Evolutionary conservation across 2,113 vertebrate species (phyloP), one percentile per base, ranked within the genome.

Genomic region (Heterochromis multidens): DNA sequence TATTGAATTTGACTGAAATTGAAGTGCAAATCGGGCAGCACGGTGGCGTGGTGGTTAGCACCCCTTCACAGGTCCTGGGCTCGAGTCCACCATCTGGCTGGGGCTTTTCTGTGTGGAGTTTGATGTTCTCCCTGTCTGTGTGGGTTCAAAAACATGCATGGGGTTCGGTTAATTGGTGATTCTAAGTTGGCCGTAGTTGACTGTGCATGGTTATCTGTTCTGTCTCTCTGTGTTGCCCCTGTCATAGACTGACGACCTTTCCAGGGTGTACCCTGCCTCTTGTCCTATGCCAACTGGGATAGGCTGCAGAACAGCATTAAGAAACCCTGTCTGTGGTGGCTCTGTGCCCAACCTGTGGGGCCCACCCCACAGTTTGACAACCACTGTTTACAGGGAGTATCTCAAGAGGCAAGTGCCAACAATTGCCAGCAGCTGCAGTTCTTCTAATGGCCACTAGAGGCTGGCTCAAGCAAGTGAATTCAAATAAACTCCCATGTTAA

Each of bases 141-240:
- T n/a, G n/a, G n/a, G 61, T 7, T 33, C 60, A 21, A 61, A 21
- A 21, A 21, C 37, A 35, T 62, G 29, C 29, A 8, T 52, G 49
- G 16, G 17, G 6, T 52, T 33, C 0, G n/a, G 19, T 37, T 63
- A 0, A 63, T 63, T 37, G 35, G 11, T 63, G 31, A 63, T 7
- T 13, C 33, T 10, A 62, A 62, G 2, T 13, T 13, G 19, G 31
- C 11, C 35, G 61, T 35, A 35, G 13, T 31, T n/a, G 61, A n/a
- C 31, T 63, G 60, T 33, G 31, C 10, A 9, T 40, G 37, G 37
- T 40, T 40, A 11, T 37, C 3, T 37, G 3, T 31, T 31, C 31
- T 31, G 35, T 40, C 11, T 40, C 37, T 12, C 37, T 13, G 37
- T 40, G 3, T 63, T n/a, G 31, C 19, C 6, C 60, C 60, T 35